A percentile compares a stretch with the other conserved stretches of the same genome.
phyloP scores from a whole-genome alignment of 2,797 vertebrate genomes.

The Megaceryle alcyon region DNA sequence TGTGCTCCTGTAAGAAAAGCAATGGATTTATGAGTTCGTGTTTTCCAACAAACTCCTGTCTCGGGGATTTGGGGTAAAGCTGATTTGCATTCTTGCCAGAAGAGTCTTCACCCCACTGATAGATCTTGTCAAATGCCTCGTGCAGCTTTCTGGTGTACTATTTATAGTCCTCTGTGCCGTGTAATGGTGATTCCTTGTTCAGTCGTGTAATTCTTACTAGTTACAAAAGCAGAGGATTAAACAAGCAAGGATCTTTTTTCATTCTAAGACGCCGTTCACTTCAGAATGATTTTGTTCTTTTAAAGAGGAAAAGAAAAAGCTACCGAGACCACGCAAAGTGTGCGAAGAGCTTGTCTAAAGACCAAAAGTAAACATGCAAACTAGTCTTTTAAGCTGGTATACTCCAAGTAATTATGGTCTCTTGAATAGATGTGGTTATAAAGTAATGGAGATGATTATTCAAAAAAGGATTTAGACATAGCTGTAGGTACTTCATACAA shows the following conservation, averaged over 20 bases:
- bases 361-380: background rate
- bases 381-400: background rate
- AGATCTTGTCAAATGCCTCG: background rate
- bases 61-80: background rate
- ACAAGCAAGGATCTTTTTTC: background rate
- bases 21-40: constrained; percentile 6
- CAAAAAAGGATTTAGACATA: background rate
- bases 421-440: constrained; percentile 26
- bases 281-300: background rate
- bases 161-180: background rate
- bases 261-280: background rate
- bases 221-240: background rate
- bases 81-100: background rate
- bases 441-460: constrained; percentile 19
- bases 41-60: constrained; percentile 14
- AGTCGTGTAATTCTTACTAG: background rate
- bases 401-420: background rate
- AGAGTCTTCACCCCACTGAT: background rate
- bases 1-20: background rate
- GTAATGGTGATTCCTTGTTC: background rate
- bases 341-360: background rate
- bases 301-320: background rate
- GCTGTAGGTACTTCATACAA: background rate
- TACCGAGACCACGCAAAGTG: background rate
- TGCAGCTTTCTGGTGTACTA: background rate